These are phyloP conservation scores for Martes flavigula DNA, from an alignment of 2,797 vertebrate species.

Conservation along the genomic window DNA sequence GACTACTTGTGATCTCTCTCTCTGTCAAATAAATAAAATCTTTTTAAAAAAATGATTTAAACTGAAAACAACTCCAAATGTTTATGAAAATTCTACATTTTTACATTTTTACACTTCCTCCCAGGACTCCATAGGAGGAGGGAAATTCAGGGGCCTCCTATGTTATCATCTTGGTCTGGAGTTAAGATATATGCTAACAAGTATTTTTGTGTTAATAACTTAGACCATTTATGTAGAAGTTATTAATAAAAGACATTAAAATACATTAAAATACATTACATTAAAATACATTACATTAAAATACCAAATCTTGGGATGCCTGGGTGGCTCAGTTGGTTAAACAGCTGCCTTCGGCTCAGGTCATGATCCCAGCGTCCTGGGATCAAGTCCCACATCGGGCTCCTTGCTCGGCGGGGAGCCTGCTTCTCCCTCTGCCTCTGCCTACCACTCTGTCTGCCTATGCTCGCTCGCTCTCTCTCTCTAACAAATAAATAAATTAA, in stretches of 20 bases:
- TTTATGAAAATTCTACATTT: neutral
- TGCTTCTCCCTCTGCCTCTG: too few relatives aligned
- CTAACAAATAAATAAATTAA: too few relatives aligned
- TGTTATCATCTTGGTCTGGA: neutral
- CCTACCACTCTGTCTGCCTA: too few relatives aligned
- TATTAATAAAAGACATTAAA: neutral
- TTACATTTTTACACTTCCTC: neutral
- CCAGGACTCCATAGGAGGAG: neutral
- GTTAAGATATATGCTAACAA: neutral
- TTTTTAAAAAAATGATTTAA: neutral
- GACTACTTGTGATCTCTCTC: too few relatives aligned
- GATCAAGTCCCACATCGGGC: too few relatives aligned
- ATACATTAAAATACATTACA: neutral
- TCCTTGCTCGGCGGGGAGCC: too few relatives aligned
- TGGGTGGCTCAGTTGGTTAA: too few relatives aligned
- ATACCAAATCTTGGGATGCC: too few relatives aligned
- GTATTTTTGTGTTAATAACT: neutral
- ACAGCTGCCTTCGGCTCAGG: too few relatives aligned
- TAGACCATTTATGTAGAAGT: neutral
- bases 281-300: constrained; percentile 1
- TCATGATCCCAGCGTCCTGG: too few relatives aligned
- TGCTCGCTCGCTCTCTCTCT: too few relatives aligned
- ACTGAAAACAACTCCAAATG: neutral
- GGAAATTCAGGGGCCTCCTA: neutral
- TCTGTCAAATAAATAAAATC: too few relatives aligned